Evolutionary conservation across 2,888 invertebrate species (phyloP).

Genomic region (Caenorhabditis sp.): DNA sequence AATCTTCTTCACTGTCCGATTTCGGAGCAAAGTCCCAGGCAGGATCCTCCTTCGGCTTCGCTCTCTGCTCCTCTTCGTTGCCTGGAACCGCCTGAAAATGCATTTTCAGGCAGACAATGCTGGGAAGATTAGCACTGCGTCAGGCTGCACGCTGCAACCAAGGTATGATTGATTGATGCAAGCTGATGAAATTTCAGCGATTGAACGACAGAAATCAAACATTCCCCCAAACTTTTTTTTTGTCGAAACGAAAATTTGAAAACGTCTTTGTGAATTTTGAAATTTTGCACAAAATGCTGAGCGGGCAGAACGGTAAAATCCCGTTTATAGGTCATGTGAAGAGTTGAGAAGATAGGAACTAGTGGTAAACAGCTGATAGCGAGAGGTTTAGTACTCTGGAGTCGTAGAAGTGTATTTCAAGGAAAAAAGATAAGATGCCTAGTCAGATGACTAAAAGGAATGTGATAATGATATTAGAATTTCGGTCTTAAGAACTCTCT

Average conservation of each 20-base stretch:
- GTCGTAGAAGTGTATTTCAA: conserved; percentile 4
- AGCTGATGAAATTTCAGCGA: neutral
- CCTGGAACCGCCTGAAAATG: neutral
- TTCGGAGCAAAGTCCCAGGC: too few relatives aligned
- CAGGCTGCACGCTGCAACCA: conserved; percentile 6
- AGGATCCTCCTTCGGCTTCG: too few relatives aligned
- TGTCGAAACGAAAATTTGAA: neutral
- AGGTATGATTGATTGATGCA: conserved; percentile 22
- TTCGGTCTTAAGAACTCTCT: too few relatives aligned
- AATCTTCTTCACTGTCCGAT: too few relatives aligned
- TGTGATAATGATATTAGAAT: neutral
- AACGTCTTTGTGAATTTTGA: neutral
- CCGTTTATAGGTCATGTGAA: conserved; percentile 1
- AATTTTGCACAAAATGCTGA: neutral
- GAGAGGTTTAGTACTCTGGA: conserved; percentile 1
- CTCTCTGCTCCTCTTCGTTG: too few relatives aligned
- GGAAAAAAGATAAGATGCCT: neutral
- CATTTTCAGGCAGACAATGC: conserved; percentile 26
- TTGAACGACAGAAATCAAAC: neutral
- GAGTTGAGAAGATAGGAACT: conserved; percentile 6
- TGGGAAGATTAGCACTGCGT: conserved; percentile 31
- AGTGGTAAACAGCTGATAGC: neutral
- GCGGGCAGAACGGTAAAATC: neutral
- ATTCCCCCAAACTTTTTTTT: neutral
- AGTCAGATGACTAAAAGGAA: neutral